Conservation (phyloP, 2,888 invertebrate genomes). For the Hermodice carunculata region DNA sequence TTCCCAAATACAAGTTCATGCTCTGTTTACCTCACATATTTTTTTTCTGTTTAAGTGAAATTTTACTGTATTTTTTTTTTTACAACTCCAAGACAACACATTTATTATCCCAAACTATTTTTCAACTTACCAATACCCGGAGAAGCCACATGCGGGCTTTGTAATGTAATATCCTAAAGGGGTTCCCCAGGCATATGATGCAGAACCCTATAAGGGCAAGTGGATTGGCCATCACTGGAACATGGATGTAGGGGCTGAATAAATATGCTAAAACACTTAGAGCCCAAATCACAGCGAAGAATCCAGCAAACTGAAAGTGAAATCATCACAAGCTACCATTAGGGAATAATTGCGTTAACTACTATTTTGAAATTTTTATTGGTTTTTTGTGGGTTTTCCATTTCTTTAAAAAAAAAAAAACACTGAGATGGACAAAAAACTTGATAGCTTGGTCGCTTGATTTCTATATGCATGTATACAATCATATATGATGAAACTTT, state of each 20-base stretch:
- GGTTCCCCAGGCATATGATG: slow-evolving; percentile 88
- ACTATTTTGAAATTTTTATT: background rate
- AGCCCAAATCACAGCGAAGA: slow-evolving; percentile 94
- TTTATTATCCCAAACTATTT: too few relatives aligned
- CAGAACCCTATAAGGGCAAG: slow-evolving; percentile 83
- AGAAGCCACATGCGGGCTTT: slow-evolving; percentile 96
- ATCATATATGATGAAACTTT: too few relatives aligned
- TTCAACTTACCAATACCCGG: slow-evolving; percentile 81
- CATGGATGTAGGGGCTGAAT: slow-evolving; percentile 84
- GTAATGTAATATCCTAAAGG: slow-evolving; percentile 90
- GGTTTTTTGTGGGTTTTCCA: background rate
- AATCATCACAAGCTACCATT: background rate
- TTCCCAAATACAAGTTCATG: too few relatives aligned
- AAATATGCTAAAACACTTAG: slow-evolving; percentile 88
- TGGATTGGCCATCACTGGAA: slow-evolving; percentile 94
- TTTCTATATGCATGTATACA: too few relatives aligned
- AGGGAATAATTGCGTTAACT: background rate
- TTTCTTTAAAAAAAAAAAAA: background rate
- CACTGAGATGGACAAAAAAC: background rate
- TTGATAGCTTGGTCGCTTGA: too few relatives aligned
- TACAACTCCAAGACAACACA: too few relatives aligned
- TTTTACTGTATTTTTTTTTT: too few relatives aligned
- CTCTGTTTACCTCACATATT: too few relatives aligned
- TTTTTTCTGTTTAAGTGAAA: too few relatives aligned
- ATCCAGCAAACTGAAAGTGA: slow-evolving; percentile 75